These are phyloP conservation scores for Ctenopoma kingsleyae DNA, from an alignment of 2,797 vertebrate genomes.

Conservation along the genomic window DNA sequence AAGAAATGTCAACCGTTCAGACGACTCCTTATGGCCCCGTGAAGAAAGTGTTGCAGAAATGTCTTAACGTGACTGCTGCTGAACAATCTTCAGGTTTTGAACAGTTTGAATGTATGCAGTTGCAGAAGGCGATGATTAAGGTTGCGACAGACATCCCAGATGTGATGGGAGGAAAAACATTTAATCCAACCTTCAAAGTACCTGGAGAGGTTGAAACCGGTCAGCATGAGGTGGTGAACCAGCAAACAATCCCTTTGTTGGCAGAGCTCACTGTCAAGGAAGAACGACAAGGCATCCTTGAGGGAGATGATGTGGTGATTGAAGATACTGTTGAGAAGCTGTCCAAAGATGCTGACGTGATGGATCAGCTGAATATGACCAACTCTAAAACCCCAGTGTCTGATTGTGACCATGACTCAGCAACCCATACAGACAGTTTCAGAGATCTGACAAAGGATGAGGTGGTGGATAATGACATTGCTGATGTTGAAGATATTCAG, in stretches of 20 bases:
- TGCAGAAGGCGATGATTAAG: neutral
- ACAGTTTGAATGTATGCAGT: neutral
- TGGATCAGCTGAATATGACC: neutral
- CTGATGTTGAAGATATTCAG: neutral
- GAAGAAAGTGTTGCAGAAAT: neutral
- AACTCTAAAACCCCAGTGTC: neutral
- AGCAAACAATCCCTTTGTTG: neutral
- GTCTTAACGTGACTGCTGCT: neutral
- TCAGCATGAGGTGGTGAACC: neutral
- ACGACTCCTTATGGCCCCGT: neutral
- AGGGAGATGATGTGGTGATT: neutral
- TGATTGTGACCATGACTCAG: conserved; percentile 13
- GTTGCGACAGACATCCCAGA: neutral
- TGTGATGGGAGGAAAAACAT: neutral
- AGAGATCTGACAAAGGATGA: conserved; percentile 9
- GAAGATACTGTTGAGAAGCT: neutral
- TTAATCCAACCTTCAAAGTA: neutral
- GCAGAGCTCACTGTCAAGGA: neutral
- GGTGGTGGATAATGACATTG: neutral
- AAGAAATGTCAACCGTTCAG: conserved; percentile 1
- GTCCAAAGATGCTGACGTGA: neutral
- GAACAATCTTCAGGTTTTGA: neutral
- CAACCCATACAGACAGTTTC: neutral
- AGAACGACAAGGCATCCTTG: neutral
- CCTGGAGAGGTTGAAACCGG: neutral